phyloP scores from a whole-genome alignment of 2,888 invertebrate species.

The Cartodere bifasciata region DNA sequence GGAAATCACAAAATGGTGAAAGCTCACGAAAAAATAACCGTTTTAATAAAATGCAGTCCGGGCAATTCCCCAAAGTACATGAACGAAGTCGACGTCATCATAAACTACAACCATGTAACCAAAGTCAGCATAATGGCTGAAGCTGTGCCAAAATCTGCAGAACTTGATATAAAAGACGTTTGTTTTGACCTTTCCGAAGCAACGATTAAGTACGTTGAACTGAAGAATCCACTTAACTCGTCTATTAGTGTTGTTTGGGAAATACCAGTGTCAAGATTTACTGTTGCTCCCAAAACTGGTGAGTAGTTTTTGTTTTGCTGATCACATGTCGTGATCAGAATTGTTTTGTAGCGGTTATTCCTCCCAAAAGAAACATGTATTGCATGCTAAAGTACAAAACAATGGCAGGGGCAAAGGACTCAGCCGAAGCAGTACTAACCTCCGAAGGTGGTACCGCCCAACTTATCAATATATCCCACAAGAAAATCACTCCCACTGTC shows the following conservation, averaged over 20 bases:
- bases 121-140: conserved; percentile 32
- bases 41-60: conserved; percentile 23
- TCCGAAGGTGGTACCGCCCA: conserved; percentile 28
- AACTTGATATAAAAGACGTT: conserved; percentile 24
- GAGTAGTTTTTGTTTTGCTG: no score
- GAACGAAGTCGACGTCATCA: conserved; percentile 30
- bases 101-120: conserved; percentile 34
- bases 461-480: conserved; percentile 11
- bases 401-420: conserved; percentile 15
- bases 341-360: conserved; percentile 38
- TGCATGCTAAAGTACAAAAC: conserved; percentile 34
- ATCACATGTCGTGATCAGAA: no score
- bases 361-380: conserved; percentile 38
- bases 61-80: conserved; percentile 25
- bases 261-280: conserved; percentile 37
- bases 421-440: conserved; percentile 25
- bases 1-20: conserved; percentile 17
- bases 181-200: conserved; percentile 31
- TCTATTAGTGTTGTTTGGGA: conserved; percentile 39
- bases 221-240: conserved; percentile 43
- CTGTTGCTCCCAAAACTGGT: conserved; percentile 42
- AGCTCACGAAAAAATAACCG: conserved; percentile 14
- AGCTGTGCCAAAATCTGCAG: conserved; percentile 30
- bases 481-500: conserved; percentile 7
- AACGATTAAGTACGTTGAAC: conserved; percentile 34